Percentiles rank a stretch among this genome's conserved stretches.
Evolutionary conservation across 2,113 vertebrate genomes (phyloP).

Genomic region (Heliornis fulica): DNA sequence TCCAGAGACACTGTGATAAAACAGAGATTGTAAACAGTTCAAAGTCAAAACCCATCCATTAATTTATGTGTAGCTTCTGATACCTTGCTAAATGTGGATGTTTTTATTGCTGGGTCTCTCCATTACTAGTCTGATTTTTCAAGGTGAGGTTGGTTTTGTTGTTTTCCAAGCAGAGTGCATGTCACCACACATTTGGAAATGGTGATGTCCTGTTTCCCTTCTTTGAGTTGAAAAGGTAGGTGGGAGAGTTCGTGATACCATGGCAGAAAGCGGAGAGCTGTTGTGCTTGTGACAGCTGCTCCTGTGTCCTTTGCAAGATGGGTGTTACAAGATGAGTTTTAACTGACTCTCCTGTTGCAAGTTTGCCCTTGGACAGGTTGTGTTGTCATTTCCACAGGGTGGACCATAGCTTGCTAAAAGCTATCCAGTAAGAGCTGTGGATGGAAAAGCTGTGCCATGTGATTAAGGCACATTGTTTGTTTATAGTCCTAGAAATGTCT

Average conservation of each 20-base stretch:
- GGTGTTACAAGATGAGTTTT: background rate
- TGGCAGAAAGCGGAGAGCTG: background rate
- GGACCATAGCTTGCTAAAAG: too few relatives aligned
- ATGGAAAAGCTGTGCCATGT: fast-evolving
- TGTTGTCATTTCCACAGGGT: background rate
- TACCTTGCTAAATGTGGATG: background rate
- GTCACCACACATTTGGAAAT: fast-evolving
- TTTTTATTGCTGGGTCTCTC: background rate
- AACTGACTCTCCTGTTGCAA: too few relatives aligned
- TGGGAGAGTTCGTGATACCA: background rate
- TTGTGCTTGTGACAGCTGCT: background rate
- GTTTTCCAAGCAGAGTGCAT: background rate
- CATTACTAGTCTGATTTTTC: background rate
- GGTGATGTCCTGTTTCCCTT: background rate
- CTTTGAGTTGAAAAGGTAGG: background rate
- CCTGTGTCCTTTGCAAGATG: background rate
- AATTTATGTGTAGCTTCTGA: background rate
- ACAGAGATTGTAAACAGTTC: background rate
- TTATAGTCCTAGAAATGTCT: background rate
- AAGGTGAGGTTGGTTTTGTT: background rate
- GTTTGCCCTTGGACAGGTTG: background rate
- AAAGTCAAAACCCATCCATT: background rate
- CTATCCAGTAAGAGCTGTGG: background rate
- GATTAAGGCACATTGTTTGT: background rate
- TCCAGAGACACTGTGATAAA: background rate